Base-by-base conservation (phyloP, 2,797 vertebrate species). In the Varecia variegata region DNA sequence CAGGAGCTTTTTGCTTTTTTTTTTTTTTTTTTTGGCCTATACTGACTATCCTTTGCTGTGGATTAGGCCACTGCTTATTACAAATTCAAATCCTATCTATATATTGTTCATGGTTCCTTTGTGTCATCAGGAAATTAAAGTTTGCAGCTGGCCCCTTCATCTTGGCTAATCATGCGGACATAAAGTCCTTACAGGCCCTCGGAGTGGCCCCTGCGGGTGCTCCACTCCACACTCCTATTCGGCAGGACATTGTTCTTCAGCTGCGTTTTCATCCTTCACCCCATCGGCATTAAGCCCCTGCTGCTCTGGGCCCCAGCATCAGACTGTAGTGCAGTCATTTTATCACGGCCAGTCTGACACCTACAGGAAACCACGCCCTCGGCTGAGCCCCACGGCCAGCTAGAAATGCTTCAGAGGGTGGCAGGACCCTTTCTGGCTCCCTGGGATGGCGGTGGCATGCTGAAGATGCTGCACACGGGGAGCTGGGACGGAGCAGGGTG, bases 121-220 rank as follows among this genome's bases (percentile, higher is more conserved):
- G 98, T 99, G 98, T 98, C 98, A 97, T 98, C 98, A 98, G 98
- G 98, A 99, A 98, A 98, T 98, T 98, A 98, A 98, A 98, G 97
- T 98, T 98, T 99, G 98, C 98, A 98, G 98, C 98, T 99, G 98
- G 98, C 97, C 98, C 98, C 98, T 99, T 98, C 98, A 99, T 98
- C 98, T 98, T 98, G 98, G 98, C 98, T 98, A 99, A 98, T 98
- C 98, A 98, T 98, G 98, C 98, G 97, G 97, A 98, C 98, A 98
- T 95, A 98, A 98, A 98, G 97, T 97, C 98, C 98, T 98, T 98
- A 98, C 98, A 98, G 98, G 97, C 98, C 98, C 97, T 98, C 12
- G 0, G 93, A 97, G 86, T 96, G 97, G 98, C 98, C 98, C 97
- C 98, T 96, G 98, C 80, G 20, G 98, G 98, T 97, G 95, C 97